Conservation (phyloP, 35 echinoderm and acorn worm species). For the Lytechinus pictus region DNA sequence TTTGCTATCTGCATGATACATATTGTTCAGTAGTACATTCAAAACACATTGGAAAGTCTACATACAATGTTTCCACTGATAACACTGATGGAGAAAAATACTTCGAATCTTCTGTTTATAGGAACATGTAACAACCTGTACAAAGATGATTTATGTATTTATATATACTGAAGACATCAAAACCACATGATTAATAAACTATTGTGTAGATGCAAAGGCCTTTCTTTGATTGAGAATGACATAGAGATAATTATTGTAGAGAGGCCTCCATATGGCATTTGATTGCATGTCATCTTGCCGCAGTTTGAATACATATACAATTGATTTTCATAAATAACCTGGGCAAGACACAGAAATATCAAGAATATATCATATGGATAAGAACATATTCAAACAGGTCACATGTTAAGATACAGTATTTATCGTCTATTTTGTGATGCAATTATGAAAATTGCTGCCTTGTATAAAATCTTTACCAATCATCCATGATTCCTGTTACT, state of each 20-base stretch:
- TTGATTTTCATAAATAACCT: not conserved
- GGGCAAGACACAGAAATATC: not conserved
- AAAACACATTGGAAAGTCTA: not conserved
- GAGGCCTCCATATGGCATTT: slow-evolving; percentile 25
- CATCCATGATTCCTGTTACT: not conserved
- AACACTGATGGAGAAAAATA: not conserved
- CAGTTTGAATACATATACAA: slow-evolving; percentile 14
- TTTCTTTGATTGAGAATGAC: not conserved
- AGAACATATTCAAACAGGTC: not conserved
- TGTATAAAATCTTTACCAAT: not conserved
- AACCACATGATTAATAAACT: not conserved
- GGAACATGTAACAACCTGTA: not conserved
- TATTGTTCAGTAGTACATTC: not conserved
- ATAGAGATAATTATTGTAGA: slow-evolving; percentile 15
- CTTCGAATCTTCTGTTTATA: not conserved
- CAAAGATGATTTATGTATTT: slow-evolving; percentile 25
- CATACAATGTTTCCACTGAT: not conserved
- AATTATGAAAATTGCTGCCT: not conserved
- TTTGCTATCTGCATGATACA: not conserved
- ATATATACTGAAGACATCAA: slow-evolving; percentile 14
- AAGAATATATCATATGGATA: slow-evolving; percentile 6
- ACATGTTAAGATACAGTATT: not conserved
- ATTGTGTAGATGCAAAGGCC: slow-evolving; percentile 4
- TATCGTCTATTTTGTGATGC: not conserved
- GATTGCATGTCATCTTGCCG: slow-evolving; percentile 22